Conservation (phyloP, 2,888 invertebrate genomes). For the Lamellibrachia satsuma region DNA sequence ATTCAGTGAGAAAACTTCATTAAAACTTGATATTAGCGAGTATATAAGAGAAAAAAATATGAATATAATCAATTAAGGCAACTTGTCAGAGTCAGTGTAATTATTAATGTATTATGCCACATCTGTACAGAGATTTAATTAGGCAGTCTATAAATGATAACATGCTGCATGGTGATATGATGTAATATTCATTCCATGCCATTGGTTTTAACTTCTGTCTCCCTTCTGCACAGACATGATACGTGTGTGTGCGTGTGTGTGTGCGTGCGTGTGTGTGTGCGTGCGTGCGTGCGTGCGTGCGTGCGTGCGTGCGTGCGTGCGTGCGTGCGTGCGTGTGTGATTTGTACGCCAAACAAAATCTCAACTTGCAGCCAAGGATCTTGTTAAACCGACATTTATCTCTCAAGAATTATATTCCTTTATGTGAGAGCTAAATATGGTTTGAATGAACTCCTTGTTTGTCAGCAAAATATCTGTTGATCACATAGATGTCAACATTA, state of each 20-base stretch:
- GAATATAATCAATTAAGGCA: background rate
- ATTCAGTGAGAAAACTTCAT: background rate
- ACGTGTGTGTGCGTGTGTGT: background rate
- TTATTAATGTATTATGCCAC: background rate
- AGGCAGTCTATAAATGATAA: background rate
- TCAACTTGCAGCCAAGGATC: background rate
- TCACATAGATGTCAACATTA: background rate
- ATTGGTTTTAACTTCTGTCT: background rate
- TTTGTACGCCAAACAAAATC: too few relatives aligned
- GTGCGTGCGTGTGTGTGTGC: too few relatives aligned
- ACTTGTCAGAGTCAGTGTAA: background rate
- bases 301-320: too few relatives aligned
- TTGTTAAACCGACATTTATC: background rate
- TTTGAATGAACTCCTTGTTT: background rate
- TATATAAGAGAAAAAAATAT: background rate
- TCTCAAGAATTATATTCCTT: background rate
- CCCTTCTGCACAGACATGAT: background rate
- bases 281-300: too few relatives aligned
- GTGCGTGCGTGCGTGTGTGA: background rate
- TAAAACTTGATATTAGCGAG: slow-evolving; percentile 5
- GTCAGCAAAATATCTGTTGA: background rate
- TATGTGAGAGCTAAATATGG: background rate
- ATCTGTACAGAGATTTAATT: background rate
- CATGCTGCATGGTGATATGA: background rate
- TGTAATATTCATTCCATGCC: background rate